Evolutionary conservation across 2,797 vertebrate species (phyloP), one percentile per base, ranked within the genome.

Genomic region (Clarias pachynema): DNA sequence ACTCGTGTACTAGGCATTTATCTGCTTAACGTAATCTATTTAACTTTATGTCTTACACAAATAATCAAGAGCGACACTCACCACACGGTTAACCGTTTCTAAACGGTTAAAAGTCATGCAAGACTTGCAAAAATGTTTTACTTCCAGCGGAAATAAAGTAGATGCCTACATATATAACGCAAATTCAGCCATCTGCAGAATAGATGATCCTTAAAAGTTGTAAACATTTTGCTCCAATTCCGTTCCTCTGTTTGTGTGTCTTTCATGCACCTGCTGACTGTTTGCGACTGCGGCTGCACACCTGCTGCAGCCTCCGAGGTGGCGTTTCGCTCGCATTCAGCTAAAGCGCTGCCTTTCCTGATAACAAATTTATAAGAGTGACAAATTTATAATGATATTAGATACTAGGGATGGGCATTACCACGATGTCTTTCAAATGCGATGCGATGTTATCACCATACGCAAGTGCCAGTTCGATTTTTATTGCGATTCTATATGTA

Each of bases 261-360:
- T 78, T 31, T 68, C 9, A 59, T 72, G 82, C 81, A 86, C 85
- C 87, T 84, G 82, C 78, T 81, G 70, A 44, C 70, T 86, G 74
- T 77, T 83, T 70, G 72, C 15, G 29, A 65, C 12, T 57, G 69
- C 5, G 49, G 59, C 85, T 57, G 75, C 49, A 66, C 86, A 86
- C 82, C 86, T 84, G 86, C 78, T 34, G 63, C 7, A 75, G 56
- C 34, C 60, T 63, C 65, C 7, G 44, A 40, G 70, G 70, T n/a
- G 49, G 18, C 16, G 5, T 24, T 82, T 70, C n/a, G 22, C 63
- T 63, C 63, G 1, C 22, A 3, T 75, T 66, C 69, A 65, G 31
- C 16, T 24, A 15, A 37, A 40, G 59, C 10, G 4, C 24, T 29
- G 65, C 77, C 31, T 31, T 63, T 57, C 26, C 70, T 81, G 56